Conservation (phyloP, 64 coral and sea anemone species). For the Anthopleura sola region DNA sequence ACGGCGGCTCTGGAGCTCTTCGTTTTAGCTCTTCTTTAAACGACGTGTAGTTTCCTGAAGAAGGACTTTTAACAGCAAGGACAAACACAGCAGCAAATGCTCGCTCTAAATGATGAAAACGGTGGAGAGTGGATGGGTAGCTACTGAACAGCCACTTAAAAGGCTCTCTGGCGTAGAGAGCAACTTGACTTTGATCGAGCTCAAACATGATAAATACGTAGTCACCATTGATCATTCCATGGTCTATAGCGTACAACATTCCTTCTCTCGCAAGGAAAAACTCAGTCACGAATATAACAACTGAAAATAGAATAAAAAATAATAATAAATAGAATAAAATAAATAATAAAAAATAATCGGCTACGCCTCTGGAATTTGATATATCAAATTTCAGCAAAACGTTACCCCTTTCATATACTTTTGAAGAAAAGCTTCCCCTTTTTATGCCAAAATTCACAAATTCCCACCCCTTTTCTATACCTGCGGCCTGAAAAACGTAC, state of each 20-base stretch:
- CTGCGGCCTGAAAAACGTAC: too few relatives aligned
- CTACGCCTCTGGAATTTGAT: too few relatives aligned
- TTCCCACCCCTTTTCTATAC: too few relatives aligned
- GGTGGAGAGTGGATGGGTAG: constrained; percentile 28
- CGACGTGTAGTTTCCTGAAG: constrained; percentile 42
- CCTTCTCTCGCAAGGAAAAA: constrained; percentile 74
- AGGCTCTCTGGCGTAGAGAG: constrained; percentile 18
- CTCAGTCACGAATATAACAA: constrained; percentile 81
- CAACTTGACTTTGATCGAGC: constrained; percentile 61
- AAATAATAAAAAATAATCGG: neutral
- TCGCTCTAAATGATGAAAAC: constrained; percentile 38
- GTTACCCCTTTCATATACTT: too few relatives aligned
- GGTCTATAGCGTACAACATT: constrained; percentile 78
- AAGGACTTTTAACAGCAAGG: constrained; percentile 69
- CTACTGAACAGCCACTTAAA: constrained; percentile 93
- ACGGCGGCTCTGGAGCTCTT: constrained; percentile 39
- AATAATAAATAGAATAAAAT: too few relatives aligned
- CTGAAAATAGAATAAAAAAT: constrained; percentile 15
- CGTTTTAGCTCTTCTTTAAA: constrained; percentile 67
- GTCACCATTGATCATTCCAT: constrained; percentile 75
- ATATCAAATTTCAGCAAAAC: too few relatives aligned
- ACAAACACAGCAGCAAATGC: constrained; percentile 82
- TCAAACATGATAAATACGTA: constrained; percentile 84
- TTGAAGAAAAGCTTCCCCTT: too few relatives aligned
- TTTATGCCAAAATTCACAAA: too few relatives aligned